Evolutionary conservation across 2,113 vertebrate species (phyloP).

Genomic region (Amphilophus citrinellus): DNA sequence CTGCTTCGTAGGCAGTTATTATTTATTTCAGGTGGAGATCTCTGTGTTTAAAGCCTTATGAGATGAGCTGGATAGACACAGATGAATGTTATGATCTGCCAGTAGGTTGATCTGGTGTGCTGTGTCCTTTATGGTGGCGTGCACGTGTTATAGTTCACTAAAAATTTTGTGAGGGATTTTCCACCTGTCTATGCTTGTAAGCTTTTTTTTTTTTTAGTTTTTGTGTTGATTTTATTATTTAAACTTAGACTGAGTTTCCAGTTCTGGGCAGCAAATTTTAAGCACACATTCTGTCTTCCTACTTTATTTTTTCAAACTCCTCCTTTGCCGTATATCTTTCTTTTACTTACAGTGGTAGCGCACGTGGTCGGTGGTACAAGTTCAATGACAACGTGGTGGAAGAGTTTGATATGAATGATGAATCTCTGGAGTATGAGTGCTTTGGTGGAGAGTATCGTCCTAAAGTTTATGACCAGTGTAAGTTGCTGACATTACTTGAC

Average conservation of each 20-base stretch:
- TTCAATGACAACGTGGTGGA: conserved; percentile 98
- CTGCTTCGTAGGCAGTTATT: not conserved
- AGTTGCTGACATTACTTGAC: conserved; percentile 54
- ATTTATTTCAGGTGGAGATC: not conserved
- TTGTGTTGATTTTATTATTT: not conserved
- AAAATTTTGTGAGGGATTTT: not conserved
- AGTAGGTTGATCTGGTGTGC: not conserved
- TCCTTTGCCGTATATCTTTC: not conserved
- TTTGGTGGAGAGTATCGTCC: conserved; percentile 98
- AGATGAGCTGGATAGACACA: not conserved
- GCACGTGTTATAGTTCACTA: not conserved
- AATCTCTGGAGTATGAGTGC: conserved; percentile 97
- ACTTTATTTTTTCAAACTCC: not conserved
- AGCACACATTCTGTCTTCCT: not conserved
- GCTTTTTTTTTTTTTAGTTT: not conserved
- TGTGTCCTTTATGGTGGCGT: not conserved
- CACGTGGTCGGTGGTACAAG: conserved; percentile 96
- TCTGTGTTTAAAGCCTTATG: not conserved
- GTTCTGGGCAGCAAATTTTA: not conserved
- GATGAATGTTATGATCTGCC: not conserved
- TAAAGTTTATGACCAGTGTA: conserved; percentile 98
- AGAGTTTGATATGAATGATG: conserved; percentile 97
- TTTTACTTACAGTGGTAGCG: conserved; percentile 82
- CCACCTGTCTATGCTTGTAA: not conserved
- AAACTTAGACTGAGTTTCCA: not conserved